Conservation (phyloP, 2,113 vertebrate genomes). For the Heterotis niloticus region DNA sequence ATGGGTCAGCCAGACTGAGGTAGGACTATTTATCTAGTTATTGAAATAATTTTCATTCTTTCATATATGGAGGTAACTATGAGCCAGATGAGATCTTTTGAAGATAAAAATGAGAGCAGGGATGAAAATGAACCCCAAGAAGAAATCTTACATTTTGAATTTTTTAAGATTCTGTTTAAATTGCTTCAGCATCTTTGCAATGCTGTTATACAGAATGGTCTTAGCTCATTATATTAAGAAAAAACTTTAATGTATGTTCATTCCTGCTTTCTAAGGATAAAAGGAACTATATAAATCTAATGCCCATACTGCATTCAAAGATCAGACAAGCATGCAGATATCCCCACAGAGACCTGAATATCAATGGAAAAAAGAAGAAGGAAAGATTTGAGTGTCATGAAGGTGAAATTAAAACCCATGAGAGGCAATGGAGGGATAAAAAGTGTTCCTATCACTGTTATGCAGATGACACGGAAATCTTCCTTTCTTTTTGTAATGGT, state of each 20-base stretch:
- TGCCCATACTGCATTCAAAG: slow-evolving; percentile 10
- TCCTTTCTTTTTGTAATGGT: not conserved
- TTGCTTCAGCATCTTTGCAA: not conserved
- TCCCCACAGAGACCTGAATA: slow-evolving; percentile 11
- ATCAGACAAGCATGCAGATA: slow-evolving; percentile 13
- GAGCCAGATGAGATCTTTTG: too few species aligned
- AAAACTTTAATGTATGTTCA: slow-evolving; percentile 3
- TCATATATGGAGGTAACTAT: too few species aligned
- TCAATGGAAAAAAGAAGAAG: not conserved
- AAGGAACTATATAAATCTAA: slow-evolving; percentile 16
- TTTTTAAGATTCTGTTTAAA: slow-evolving; percentile 5
- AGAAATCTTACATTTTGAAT: not conserved
- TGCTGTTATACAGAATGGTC: not conserved
- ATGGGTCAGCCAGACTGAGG: too few species aligned
- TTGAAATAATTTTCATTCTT: too few species aligned
- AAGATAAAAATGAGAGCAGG: too few species aligned
- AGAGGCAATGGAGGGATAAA: not conserved
- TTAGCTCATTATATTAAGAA: not conserved
- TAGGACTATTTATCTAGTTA: too few species aligned
- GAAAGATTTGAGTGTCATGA: not conserved
- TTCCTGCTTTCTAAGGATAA: slow-evolving; percentile 5
- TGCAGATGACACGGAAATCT: not conserved
- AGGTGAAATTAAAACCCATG: slow-evolving; percentile 7
- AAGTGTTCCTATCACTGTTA: slow-evolving; percentile 7
- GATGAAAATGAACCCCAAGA: not conserved